Conservation (phyloP, 2,113 vertebrate species). For the Myxocyprinus asiaticus region DNA sequence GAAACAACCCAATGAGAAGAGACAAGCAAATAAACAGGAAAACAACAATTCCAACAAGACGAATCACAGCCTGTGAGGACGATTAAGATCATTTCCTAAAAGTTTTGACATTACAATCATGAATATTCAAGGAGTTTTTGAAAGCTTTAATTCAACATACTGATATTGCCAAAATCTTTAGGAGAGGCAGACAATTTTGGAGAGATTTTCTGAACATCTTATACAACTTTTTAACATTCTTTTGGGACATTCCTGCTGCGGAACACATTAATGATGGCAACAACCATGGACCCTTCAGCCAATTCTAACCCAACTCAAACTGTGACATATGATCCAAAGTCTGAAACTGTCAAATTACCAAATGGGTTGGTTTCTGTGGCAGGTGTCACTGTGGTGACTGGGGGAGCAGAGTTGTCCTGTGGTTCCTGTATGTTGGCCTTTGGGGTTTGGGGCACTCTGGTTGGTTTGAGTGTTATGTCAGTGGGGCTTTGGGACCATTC, state of each 20-base stretch:
- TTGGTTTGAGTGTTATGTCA: constrained; percentile 68
- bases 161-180: background rate
- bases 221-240: background rate
- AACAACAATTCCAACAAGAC: background rate
- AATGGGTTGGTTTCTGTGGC: constrained; percentile 72
- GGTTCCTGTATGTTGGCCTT: constrained; percentile 75
- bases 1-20: background rate
- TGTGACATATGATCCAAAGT: constrained; percentile 68
- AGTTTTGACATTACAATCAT: too few species aligned
- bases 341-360: constrained; percentile 68
- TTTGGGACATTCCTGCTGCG: background rate
- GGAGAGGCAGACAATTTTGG: background rate
- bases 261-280: constrained; percentile 56
- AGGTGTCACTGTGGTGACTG: constrained; percentile 73
- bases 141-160: background rate
- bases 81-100: background rate
- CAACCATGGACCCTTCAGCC: constrained; percentile 60
- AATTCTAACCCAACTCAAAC: constrained; percentile 42
- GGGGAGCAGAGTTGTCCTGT: constrained; percentile 75
- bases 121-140: too few species aligned
- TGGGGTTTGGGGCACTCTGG: constrained; percentile 72
- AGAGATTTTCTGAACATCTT: background rate
- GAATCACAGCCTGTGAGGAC: background rate
- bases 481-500: constrained; percentile 73
- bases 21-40: background rate